Percentiles rank a stretch among this genome's conserved stretches.
Conservation (phyloP, 2,797 vertebrate species). For the Thamnophis elegans region DNA sequence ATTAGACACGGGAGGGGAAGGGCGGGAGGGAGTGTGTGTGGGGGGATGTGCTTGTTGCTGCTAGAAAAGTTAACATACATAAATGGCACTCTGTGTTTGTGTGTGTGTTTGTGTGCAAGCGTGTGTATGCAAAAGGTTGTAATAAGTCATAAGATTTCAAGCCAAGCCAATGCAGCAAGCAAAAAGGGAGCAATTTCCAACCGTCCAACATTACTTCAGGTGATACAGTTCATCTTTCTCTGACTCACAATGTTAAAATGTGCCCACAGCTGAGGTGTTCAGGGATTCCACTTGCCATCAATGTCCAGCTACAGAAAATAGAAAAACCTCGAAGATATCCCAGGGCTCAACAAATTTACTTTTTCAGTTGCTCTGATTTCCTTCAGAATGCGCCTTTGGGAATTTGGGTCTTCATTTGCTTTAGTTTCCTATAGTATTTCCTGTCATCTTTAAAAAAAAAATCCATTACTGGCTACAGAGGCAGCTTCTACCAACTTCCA, state of each 20-base stretch:
- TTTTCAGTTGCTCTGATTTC: conserved; percentile 87
- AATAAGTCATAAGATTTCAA: conserved; percentile 80
- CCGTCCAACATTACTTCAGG: conserved; percentile 90
- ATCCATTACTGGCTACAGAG: conserved; percentile 81
- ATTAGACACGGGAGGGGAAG: not conserved
- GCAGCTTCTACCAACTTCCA: conserved; percentile 72
- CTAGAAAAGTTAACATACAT: conserved; percentile 87
- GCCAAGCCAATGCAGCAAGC: conserved; percentile 76
- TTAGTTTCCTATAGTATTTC: conserved; percentile 81
- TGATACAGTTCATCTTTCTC: conserved; percentile 94
- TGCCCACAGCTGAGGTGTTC: conserved; percentile 79
- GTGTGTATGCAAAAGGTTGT: conserved; percentile 63
- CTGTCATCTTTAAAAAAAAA: conserved; percentile 84
- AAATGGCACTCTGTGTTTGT: conserved; percentile 75
- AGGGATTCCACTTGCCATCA: conserved; percentile 85
- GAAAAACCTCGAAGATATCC: conserved; percentile 81
- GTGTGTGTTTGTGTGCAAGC: too few relatives aligned
- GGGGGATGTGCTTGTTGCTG: conserved; percentile 54
- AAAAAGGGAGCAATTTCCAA: conserved; percentile 95
- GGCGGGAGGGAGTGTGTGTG: not conserved
- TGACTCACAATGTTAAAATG: conserved; percentile 89
- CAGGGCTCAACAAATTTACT: conserved; percentile 86
- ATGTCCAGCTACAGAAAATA: conserved; percentile 76
- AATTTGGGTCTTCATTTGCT: conserved; percentile 82
- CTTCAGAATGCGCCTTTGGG: conserved; percentile 90